Evolutionary conservation across 2,797 vertebrate genomes (phyloP).

Genomic region (Pangasius krempfi): DNA sequence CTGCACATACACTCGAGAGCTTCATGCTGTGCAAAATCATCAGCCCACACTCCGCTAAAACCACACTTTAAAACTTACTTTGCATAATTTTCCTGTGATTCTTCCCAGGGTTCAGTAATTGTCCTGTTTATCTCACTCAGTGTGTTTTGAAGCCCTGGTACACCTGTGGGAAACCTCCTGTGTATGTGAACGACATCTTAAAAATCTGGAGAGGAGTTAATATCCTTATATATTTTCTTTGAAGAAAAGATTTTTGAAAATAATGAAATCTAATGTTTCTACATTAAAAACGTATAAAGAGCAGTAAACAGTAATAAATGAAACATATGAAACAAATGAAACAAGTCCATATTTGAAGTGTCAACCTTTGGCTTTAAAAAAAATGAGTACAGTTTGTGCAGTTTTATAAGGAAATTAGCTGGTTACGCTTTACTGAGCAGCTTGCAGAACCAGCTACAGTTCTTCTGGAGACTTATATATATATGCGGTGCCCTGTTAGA

Average conservation of each 20-base stretch:
- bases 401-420: no score
- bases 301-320: no score
- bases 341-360: no score
- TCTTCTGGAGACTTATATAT: no score
- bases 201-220: slow-evolving; percentile 36
- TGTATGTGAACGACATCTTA: slow-evolving; percentile 39
- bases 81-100: slow-evolving; percentile 30
- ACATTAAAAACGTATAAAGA: no score
- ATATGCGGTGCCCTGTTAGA: background rate
- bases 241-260: no score
- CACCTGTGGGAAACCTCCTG: slow-evolving; percentile 37
- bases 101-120: slow-evolving; percentile 42
- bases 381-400: no score
- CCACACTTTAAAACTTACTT: slow-evolving; percentile 39
- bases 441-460: no score
- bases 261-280: no score
- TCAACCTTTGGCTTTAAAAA: no score
- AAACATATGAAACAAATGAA: no score
- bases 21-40: slow-evolving; percentile 45
- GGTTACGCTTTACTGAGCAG: no score
- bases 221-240: background rate
- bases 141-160: slow-evolving; percentile 40
- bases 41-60: slow-evolving; percentile 43
- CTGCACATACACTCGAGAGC: slow-evolving; percentile 36
- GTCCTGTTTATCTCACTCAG: slow-evolving; percentile 45